These are phyloP conservation scores for Microplitis demolitor DNA, from an alignment of 1,140 invertebrate species.

Conservation along the genomic window DNA sequence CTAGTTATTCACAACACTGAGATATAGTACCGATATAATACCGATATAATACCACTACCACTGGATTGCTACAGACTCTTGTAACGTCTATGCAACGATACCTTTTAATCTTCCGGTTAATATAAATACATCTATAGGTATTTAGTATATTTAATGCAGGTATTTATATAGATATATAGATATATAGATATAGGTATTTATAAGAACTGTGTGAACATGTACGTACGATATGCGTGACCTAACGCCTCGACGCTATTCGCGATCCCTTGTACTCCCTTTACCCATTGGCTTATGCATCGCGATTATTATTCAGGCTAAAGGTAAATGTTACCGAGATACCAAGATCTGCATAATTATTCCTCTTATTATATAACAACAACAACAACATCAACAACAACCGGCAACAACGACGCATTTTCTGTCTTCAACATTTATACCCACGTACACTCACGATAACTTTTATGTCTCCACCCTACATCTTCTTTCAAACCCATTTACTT, in stretches of 20 bases:
- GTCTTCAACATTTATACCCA: not conserved
- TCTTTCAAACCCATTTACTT: not conserved
- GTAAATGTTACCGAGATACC: constrained; percentile 47
- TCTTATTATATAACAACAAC: constrained; percentile 41
- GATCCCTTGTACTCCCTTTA: not conserved
- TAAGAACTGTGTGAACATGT: not conserved
- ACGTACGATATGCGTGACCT: constrained; percentile 15
- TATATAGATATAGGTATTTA: not conserved
- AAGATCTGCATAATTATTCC: constrained; percentile 50
- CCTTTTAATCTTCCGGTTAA: too few species aligned
- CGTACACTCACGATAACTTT: not conserved
- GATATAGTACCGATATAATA: too few species aligned
- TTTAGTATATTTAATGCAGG: too few species aligned
- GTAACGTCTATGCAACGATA: too few species aligned
- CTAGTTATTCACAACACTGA: too few species aligned
- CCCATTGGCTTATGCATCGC: constrained; percentile 26
- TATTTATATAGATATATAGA: not conserved
- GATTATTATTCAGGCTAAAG: constrained; percentile 40
- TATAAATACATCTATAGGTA: too few species aligned
- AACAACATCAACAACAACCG: not conserved
- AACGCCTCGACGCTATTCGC: not conserved
- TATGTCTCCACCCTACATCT: not conserved
- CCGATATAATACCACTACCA: too few species aligned
- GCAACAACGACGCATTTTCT: not conserved
- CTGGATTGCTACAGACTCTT: too few species aligned